These are phyloP conservation scores for Pluvialis apricaria DNA, from an alignment of 2,113 vertebrate species.

Conservation along the genomic window DNA sequence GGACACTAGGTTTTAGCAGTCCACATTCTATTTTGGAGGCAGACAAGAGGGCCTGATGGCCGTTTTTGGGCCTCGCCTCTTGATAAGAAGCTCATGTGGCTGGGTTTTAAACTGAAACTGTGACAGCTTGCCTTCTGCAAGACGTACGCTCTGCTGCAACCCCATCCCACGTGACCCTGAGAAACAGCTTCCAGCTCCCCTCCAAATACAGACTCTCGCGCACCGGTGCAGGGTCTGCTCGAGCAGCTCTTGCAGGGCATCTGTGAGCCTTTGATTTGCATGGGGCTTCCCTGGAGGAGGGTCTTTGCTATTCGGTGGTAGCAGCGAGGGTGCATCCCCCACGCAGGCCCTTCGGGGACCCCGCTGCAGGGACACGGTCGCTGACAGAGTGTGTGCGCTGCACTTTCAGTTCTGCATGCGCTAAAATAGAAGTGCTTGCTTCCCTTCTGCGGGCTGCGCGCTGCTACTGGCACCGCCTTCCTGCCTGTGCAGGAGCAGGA, in stretches of 20 bases:
- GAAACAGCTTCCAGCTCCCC: background rate
- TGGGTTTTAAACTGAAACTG: background rate
- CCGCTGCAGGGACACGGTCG: background rate
- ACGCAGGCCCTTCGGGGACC: background rate
- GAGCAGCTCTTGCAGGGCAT: background rate
- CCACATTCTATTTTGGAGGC: background rate
- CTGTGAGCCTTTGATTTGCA: background rate
- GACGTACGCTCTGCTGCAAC: background rate
- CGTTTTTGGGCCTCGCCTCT: background rate
- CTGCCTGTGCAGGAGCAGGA: background rate
- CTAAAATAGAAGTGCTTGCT: constrained; percentile 10
- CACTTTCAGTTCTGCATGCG: constrained; percentile 56
- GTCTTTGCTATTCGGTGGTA: background rate
- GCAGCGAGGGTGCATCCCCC: background rate
- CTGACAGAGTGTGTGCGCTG: background rate
- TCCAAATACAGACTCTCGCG: background rate
- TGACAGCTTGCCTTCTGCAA: background rate
- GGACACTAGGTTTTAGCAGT: background rate
- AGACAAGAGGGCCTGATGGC: background rate
- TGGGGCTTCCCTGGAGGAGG: background rate
- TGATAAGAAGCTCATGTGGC: background rate
- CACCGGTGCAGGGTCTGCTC: background rate
- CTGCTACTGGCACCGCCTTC: background rate
- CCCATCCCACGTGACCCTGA: background rate
- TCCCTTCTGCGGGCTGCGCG: background rate